A percentile compares a stretch with the other conserved stretches of the same genome.
phyloP scores from a whole-genome alignment of 2,797 vertebrate genomes.

The Falco berigora region DNA sequence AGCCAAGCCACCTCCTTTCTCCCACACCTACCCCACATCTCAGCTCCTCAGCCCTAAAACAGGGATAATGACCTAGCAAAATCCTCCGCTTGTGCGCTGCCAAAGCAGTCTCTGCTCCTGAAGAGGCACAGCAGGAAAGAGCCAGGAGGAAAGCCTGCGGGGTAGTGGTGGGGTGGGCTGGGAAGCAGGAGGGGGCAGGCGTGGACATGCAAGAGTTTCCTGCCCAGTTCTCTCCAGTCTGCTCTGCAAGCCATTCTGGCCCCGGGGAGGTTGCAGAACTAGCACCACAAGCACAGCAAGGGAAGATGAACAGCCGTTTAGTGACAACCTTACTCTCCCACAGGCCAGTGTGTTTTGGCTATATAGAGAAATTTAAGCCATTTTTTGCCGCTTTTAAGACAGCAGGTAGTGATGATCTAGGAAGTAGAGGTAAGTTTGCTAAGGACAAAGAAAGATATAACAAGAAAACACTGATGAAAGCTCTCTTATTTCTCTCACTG shows the following conservation, averaged over 20 bases:
- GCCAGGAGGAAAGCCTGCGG: neutral
- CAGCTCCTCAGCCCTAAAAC: neutral
- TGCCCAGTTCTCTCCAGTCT: neutral
- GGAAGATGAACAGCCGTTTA: neutral
- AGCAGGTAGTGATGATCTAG: neutral
- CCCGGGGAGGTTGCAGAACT: neutral
- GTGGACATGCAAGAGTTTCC: neutral
- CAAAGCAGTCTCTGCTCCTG: neutral
- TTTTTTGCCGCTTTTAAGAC: neutral
- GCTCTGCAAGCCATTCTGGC: neutral
- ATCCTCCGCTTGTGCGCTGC: neutral
- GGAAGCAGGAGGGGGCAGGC: neutral
- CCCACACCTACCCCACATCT: neutral
- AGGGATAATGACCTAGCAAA: neutral
- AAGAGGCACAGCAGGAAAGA: neutral
- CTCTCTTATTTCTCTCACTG: neutral
- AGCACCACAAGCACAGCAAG: neutral
- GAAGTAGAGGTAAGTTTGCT: neutral
- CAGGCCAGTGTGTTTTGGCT: neutral
- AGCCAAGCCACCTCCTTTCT: neutral
- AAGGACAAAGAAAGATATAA: neutral
- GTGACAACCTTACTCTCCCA: neutral
- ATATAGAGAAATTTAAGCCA: neutral
- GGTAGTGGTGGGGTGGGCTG: neutral
- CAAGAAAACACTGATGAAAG: neutral